Base-by-base conservation (phyloP, 2,888 invertebrate species). In the Mythimna impura region DNA sequence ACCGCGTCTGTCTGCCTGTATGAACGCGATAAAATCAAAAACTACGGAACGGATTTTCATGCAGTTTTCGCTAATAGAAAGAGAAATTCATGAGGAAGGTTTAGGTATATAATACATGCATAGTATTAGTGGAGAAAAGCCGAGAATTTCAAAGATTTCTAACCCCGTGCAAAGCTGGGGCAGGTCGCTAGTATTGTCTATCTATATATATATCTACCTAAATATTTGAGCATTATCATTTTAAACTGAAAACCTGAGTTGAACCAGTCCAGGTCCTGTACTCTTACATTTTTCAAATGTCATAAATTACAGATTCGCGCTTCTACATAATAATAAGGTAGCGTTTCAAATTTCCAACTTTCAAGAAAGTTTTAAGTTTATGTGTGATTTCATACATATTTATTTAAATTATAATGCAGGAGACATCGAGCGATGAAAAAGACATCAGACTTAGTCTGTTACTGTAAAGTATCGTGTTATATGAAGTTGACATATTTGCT, bases 351-450 rank as follows among this genome's bases (percentile, higher is more conserved):
- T 25, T 54, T 6, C 8, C 10, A 66, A 30, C 30, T 68, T 58
- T 50, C 50, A 50, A 14, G 25, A 20, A 57, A 25, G n/a, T 47
- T n/a, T 25, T 30, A 40, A 55, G 25, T 30, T 50, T 57, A 14
- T 60, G 43, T 14, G 34, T 40, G 40, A 34, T 12, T 43, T 30
- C 47, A 50, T 55, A 66, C 47, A 40, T 66, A 63, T 73, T 66
- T 34, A 60, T 73, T 66, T 66, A 58, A 40, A 66, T 54, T 54
- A 47, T 30, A 64, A 50, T 40, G 43, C 22, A 54, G 54, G 22
- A 47, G 14, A 47, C 9, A 12, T 34, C 17, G 22, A 25, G 25
- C 65, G 65, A 22, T 60, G 20, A 40, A 58, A 40, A 17, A 47
- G 17, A 60, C 43, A 47, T 30, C 22, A 30, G 14, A 17, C 12